phyloP scores from a whole-genome alignment of 2,888 invertebrate species.

The Ochropleura plecta region DNA sequence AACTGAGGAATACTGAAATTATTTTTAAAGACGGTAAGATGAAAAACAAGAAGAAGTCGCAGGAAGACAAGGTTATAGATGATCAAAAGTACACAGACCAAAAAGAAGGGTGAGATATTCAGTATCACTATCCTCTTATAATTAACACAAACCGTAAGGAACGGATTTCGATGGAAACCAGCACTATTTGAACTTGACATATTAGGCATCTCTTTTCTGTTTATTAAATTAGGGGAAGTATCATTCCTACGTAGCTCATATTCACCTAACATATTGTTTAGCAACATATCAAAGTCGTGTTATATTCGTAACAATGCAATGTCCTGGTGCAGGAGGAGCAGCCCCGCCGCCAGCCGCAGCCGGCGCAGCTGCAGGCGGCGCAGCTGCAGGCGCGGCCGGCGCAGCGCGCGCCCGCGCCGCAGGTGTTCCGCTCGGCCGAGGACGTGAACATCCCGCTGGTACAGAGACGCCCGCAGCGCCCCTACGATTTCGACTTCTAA shows the following conservation, averaged over 20 bases:
- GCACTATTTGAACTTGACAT: neutral
- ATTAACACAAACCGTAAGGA: neutral
- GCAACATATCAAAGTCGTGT: neutral
- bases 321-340: conserved; percentile 75
- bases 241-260: neutral
- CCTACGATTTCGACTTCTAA: conserved; percentile 87
- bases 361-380: conserved; percentile 48
- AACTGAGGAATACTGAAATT: neutral
- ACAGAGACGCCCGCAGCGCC: conserved; percentile 93
- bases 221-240: neutral
- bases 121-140: neutral
- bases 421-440: conserved; percentile 96
- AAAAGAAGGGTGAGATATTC: neutral
- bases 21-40: neutral
- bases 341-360: conserved; percentile 71
- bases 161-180: neutral
- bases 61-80: neutral
- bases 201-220: neutral
- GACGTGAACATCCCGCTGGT: conserved; percentile 96
- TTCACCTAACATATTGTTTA: too few species aligned
- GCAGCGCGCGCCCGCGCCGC: conserved; percentile 80
- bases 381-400: conserved; percentile 71
- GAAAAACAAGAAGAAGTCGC: neutral
- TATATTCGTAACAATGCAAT: conserved; percentile 9
- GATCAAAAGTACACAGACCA: neutral